phyloP scores from a whole-genome alignment of 2,888 invertebrate species.

The Diploptera punctata region DNA sequence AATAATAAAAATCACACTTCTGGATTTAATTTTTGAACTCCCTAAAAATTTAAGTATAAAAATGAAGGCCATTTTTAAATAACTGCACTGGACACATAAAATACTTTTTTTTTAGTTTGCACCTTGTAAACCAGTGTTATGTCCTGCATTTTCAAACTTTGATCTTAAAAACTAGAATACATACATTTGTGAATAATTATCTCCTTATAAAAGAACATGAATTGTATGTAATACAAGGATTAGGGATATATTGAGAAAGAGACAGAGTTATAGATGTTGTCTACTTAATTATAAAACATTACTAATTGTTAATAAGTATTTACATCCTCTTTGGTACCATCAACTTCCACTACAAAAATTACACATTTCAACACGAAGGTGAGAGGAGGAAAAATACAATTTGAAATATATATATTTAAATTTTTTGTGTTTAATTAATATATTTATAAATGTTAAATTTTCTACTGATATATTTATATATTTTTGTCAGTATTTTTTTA shows the following conservation, averaged over 20 bases:
- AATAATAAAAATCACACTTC: conserved; percentile 7
- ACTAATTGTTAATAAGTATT: conserved; percentile 30
- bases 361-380: conserved; percentile 38
- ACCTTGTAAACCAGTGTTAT: conserved; percentile 8
- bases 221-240: conserved; percentile 3
- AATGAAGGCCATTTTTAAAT: not conserved
- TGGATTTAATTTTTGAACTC: not conserved
- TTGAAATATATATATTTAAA: conserved; percentile 34
- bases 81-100: conserved; percentile 17
- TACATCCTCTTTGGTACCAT: conserved; percentile 41
- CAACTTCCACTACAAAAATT: conserved; percentile 40
- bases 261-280: conserved; percentile 31
- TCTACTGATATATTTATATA: conserved; percentile 25
- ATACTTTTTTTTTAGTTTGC: not conserved
- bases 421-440: conserved; percentile 9
- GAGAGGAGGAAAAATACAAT: conserved; percentile 38
- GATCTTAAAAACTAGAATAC: conserved; percentile 29
- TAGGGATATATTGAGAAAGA: conserved; percentile 26
- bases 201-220: conserved; percentile 21
- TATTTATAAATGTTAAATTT: conserved; percentile 30
- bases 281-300: conserved; percentile 32
- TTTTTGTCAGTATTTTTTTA: conserved; percentile 11
- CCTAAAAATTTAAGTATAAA: not conserved
- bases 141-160: conserved; percentile 2
- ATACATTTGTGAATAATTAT: conserved; percentile 20